A percentile compares a stretch with the other conserved stretches of the same genome.
Evolutionary conservation across 2,888 invertebrate species (phyloP).

Genomic region (Drosophila mayaguana): DNA sequence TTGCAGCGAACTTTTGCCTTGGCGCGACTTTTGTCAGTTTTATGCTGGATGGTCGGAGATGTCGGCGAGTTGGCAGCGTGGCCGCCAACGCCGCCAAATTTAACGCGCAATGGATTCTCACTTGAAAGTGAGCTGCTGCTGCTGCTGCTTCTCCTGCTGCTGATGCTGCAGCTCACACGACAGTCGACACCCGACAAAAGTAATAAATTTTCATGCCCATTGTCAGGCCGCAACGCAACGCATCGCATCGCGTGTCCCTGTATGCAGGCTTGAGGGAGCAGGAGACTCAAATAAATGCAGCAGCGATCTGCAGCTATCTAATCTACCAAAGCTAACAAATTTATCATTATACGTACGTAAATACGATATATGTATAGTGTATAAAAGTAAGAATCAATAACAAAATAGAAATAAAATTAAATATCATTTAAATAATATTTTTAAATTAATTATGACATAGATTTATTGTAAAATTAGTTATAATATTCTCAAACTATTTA

Average conservation of each 20-base stretch:
- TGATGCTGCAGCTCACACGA: constrained; percentile 1
- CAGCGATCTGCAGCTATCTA: background rate
- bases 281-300: background rate
- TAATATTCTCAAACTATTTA: background rate
- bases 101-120: constrained; percentile 67
- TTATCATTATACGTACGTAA: too few relatives aligned
- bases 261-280: constrained; percentile 30
- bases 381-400: too few relatives aligned
- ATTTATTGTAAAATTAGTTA: too few relatives aligned
- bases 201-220: constrained; percentile 73
- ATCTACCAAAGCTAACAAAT: too few relatives aligned
- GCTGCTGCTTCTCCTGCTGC: background rate
- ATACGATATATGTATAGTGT: too few relatives aligned
- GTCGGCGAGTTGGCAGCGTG: constrained; percentile 40
- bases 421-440: too few relatives aligned
- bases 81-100: constrained; percentile 56
- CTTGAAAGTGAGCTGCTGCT: constrained; percentile 33
- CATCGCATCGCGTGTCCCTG: constrained; percentile 31
- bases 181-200: constrained; percentile 40
- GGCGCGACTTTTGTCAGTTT: constrained; percentile 66
- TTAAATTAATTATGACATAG: too few relatives aligned
- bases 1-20: constrained; percentile 61
- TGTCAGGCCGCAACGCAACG: constrained; percentile 47
- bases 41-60: constrained; percentile 51
- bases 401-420: too few relatives aligned